Evolutionary conservation across 2,113 vertebrate species (phyloP), one percentile per base, ranked within the genome.

Genomic region (Odontesthes bonariensis): DNA sequence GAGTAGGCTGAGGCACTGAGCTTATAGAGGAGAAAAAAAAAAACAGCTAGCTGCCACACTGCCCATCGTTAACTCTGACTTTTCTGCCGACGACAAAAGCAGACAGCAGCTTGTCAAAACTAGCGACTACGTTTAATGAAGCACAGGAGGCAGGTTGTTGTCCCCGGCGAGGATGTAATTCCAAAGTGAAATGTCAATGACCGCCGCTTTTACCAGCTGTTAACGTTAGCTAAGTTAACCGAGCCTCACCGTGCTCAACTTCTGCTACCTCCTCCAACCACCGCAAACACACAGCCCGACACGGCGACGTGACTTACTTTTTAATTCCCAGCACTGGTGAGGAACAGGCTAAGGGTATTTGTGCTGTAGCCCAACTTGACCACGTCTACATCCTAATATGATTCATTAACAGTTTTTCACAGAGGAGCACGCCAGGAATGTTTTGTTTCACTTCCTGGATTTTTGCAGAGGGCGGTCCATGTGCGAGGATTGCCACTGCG

Each of bases 381-480:
- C 79, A 70, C 65, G 67, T 79, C 84, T 86, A 84, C 89, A 91
- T 92, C 74, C 67, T 89, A 59, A 56, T 57, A 13, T 54, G 20
- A 69, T 77, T 83, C 73, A 74, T 67, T 67, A 64, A 63, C 59
- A 53, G n/a, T 62, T 52, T 38, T 73, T 75, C 55, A 61, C 73
- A 62, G 69, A 62, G 69, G 38, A 69, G 58, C 73, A 16, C 61
- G 46, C 44, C 56, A 72, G 73, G 81, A 86, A 76, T 93, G 86
- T 93, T 94, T 84, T 92, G 81, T 78, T 93, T 82, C 80, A 90
- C 93, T 94, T 94, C 93, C 92, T 91, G 87, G 55, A 71, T 82
- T 57, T 89, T 74, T 75, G 59, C 66, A 0, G 73, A 82, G 88
- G 84, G 84, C 70, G 83, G 88, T 74, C 78, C 92, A 86, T 89